phyloP scores from a whole-genome alignment of 2,113 vertebrate species.

The Perca flavescens region DNA sequence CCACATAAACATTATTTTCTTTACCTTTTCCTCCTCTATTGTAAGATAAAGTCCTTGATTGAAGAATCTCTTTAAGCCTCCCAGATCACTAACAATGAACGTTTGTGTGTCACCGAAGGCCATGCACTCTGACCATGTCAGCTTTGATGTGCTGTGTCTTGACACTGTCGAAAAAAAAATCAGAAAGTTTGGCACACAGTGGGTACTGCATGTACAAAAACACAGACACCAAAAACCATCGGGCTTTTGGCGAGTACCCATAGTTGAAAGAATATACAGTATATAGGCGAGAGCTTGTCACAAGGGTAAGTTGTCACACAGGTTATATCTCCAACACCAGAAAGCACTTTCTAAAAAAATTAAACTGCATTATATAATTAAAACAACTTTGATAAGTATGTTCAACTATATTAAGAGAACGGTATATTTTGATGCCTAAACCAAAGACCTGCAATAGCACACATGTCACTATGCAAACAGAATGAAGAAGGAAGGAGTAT shows the following conservation, averaged over 20 bases:
- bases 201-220: not conserved
- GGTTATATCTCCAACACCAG: not conserved
- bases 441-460: too few relatives aligned
- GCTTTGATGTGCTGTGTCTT: conserved; percentile 76
- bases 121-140: conserved; percentile 82
- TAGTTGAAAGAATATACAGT: not conserved
- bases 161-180: conserved; percentile 59
- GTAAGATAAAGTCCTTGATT: conserved; percentile 79
- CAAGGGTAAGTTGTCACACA: not conserved
- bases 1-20: not conserved
- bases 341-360: not conserved
- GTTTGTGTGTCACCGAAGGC: conserved; percentile 80
- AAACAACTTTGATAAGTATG: too few relatives aligned
- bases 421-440: too few relatives aligned
- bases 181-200: too few relatives aligned
- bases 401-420: too few relatives aligned
- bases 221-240: too few relatives aligned
- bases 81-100: conserved; percentile 77
- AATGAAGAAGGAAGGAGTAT: too few relatives aligned
- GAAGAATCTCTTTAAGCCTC: conserved; percentile 86
- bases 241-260: not conserved
- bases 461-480: too few relatives aligned
- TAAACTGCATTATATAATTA: too few relatives aligned
- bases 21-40: conserved; percentile 90
- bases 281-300: not conserved